phyloP scores from a whole-genome alignment of 2,797 vertebrate species.

The Syngnathus rostellatus region DNA sequence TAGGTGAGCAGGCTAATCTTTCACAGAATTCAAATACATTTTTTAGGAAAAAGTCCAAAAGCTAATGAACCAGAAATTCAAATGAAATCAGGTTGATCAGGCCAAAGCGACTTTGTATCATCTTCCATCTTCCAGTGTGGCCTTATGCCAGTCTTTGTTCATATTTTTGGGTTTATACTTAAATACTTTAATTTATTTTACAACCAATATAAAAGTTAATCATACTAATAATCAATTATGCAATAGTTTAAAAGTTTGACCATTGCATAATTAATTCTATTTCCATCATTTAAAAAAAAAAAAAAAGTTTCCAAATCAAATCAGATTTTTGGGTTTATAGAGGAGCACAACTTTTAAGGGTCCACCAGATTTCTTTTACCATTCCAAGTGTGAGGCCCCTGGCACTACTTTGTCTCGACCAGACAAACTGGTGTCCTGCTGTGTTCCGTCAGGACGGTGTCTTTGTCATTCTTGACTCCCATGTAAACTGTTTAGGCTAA shows the following conservation, averaged over 20 bases:
- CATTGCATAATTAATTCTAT: not conserved
- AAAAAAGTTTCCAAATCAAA: not conserved
- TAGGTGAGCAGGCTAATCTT: not conserved
- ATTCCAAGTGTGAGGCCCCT: not conserved
- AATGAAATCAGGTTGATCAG: not conserved
- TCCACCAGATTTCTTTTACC: not conserved
- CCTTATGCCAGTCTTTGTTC: no score
- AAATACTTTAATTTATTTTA: not conserved
- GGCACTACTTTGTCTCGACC: constrained; percentile 1
- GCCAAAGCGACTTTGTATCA: not conserved
- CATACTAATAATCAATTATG: not conserved
- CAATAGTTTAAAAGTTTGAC: not conserved
- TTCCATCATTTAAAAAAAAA: not conserved
- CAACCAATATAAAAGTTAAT: not conserved
- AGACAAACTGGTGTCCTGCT: constrained; percentile 28
- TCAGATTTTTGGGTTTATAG: not conserved
- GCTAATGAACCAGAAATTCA: not conserved
- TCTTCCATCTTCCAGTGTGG: no score
- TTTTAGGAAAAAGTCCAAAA: not conserved
- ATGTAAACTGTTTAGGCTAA: constrained; percentile 68
- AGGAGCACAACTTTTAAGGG: not conserved
- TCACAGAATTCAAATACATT: no score
- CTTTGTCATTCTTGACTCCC: constrained; percentile 33
- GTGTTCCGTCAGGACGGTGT: constrained; percentile 35
- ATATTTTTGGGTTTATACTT: not conserved